These are phyloP conservation scores for Paracanthobrama guichenoti DNA, from an alignment of 2,113 vertebrate genomes.

Conservation along the genomic window DNA sequence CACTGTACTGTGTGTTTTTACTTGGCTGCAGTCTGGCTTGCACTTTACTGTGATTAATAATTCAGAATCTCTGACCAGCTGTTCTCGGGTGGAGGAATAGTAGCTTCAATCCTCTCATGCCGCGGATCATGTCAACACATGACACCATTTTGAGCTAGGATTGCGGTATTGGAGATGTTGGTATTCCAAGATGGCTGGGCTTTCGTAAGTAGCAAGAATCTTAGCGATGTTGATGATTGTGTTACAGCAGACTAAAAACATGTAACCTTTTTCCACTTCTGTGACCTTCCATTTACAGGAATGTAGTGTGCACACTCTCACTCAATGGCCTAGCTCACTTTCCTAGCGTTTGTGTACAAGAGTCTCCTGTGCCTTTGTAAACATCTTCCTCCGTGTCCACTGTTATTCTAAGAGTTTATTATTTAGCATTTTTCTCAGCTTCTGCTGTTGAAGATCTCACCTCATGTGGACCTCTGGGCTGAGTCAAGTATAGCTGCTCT, in stretches of 20 bases:
- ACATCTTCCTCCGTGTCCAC: conserved; percentile 24
- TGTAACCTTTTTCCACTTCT: not conserved
- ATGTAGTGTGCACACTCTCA: not conserved
- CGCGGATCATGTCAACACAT: not conserved
- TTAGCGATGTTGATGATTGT: not conserved
- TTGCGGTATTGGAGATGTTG: not conserved
- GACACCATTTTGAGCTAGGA: not conserved
- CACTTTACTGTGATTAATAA: conserved; percentile 18
- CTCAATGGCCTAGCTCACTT: not conserved
- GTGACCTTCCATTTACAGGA: not conserved
- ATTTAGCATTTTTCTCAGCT: conserved; percentile 32
- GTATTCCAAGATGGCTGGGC: not conserved
- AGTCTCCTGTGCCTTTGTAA: conserved; percentile 21
- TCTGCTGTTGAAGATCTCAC: conserved; percentile 4
- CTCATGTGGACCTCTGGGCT: conserved; percentile 30
- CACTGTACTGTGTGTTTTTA: not conserved
- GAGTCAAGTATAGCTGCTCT: conserved; percentile 59
- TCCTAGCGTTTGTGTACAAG: not conserved
- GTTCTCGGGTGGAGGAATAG: not conserved
- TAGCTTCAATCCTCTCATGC: conserved; percentile 10
- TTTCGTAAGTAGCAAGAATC: not conserved
- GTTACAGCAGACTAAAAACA: not conserved
- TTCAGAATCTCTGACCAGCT: conserved; percentile 30
- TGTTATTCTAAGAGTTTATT: conserved; percentile 35
- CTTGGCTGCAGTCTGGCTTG: conserved; percentile 11